Conservation (phyloP, 2,113 vertebrate genomes). For the Nansenia antarctica region DNA sequence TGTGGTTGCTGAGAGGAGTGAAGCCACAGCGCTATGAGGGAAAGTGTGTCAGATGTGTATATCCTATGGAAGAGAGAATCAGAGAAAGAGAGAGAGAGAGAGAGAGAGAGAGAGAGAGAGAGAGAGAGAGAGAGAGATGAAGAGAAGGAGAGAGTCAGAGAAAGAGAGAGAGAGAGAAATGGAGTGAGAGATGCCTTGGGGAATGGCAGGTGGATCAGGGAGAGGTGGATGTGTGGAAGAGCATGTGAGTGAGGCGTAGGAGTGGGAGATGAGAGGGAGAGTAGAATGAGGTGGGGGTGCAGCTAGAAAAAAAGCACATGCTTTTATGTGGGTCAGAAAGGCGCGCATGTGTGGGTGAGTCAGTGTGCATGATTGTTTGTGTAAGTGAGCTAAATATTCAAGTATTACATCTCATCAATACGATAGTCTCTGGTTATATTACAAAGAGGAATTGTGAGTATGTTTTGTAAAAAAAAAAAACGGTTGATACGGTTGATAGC, state of each 20-base stretch:
- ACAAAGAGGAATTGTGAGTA: neutral
- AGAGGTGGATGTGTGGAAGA: constrained; percentile 35
- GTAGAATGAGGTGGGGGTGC: constrained; percentile 31
- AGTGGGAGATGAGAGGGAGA: constrained; percentile 31
- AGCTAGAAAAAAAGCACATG: constrained; percentile 34
- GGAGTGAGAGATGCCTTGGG: constrained; percentile 42
- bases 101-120: neutral
- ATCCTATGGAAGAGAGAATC: constrained; percentile 12
- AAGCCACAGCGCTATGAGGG: constrained; percentile 27
- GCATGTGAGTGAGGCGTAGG: constrained; percentile 31
- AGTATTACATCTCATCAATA: neutral
- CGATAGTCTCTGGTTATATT: constrained; percentile 2
- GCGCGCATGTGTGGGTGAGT: constrained; percentile 28
- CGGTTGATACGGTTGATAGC: neutral
- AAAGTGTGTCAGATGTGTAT: constrained; percentile 52
- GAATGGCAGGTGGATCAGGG: constrained; percentile 47
- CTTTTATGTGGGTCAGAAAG: constrained; percentile 62
- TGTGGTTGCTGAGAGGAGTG: constrained; percentile 22
- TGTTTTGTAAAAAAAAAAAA: neutral
- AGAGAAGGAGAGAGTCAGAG: constrained; percentile 2
- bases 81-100: constrained; percentile 1
- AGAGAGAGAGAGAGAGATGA: neutral
- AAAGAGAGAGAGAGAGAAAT: constrained; percentile 15
- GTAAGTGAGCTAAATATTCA: constrained; percentile 19
- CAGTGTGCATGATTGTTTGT: constrained; percentile 17